A percentile compares a stretch with the other conserved stretches of the same genome.
These are phyloP conservation scores for Pipistrellus pipistrellus DNA, from an alignment of 2,797 vertebrate species.

Conservation along the genomic window DNA sequence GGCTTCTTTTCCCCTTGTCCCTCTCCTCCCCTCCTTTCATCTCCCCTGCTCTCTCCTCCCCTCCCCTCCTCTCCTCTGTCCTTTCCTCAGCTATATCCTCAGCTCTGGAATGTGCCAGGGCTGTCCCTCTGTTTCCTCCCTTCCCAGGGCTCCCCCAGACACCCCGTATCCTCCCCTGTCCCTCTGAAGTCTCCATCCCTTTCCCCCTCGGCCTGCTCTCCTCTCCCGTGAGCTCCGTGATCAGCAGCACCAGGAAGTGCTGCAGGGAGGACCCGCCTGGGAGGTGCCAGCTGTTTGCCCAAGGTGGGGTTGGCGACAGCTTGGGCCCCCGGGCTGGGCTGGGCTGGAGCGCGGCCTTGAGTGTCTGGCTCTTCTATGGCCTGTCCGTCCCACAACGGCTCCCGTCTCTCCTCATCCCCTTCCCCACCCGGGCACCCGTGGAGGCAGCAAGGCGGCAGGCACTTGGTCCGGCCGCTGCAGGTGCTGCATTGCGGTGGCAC, in stretches of 20 bases:
- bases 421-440: not conserved
- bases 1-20: not conserved
- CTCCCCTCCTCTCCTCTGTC: conserved; percentile 69
- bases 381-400: not conserved
- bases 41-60: conserved; percentile 83
- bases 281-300: conserved; percentile 69
- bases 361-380: not conserved
- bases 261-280: not conserved
- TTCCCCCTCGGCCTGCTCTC: not conserved
- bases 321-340: not conserved
- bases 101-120: not conserved
- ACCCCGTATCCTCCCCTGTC: not conserved
- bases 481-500: not conserved
- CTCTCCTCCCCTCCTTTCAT: too few relatives aligned
- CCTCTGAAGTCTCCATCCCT: not conserved
- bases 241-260: conserved; percentile 74
- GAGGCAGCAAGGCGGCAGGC: not conserved
- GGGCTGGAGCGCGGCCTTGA: not conserved
- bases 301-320: conserved; percentile 57
- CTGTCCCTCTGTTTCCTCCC: conserved; percentile 63
- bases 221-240: not conserved
- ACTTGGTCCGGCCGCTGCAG: not conserved
- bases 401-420: not conserved
- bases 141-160: not conserved
- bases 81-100: conserved; percentile 58